Evolutionary conservation across 2,113 vertebrate species (phyloP), one percentile per base, ranked within the genome.

Genomic region (Chitala chitala): DNA sequence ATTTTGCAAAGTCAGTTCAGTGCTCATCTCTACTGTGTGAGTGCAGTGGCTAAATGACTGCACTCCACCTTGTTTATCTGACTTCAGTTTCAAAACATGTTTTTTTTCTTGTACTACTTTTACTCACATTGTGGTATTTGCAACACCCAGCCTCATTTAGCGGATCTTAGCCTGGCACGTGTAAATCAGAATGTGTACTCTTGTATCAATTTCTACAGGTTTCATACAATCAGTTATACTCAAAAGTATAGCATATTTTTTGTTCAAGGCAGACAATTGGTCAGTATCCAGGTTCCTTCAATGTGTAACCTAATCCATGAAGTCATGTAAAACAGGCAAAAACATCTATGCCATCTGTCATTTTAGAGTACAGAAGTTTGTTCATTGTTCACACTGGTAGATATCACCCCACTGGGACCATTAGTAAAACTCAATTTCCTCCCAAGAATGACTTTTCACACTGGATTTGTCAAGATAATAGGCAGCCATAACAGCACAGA

Each of bases 31-130:
- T n/a, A 3, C 15, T 5, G 20, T 4, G 51, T 38, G n/a, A 36
- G 5, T 20, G 8, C 20, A 31, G 6, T 22, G n/a, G 58, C 13
- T n/a, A 63, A 50, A 44, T 61, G 29, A 73, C 42, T 58, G 5
- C 36, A 17, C 38, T 29, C 70, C 53, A 33, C 44, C 42, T 26
- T 3, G 29, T 46, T 31, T 31, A 8, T 29, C n/a, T 46, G 13
- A 72, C 46, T 72, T 59, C 54, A 44, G n/a, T 72, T 29, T 61
- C 40, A 48, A 53, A 33, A 42, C 38, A 26, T 29, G 20, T 59
- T 48, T 61, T 3, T 64, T 54, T 46, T 72, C 33, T 29, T 58
- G 2, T 26, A 24, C 12, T 26, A 29, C 63, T 10, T 65, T 38
- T 13, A 42, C 36, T n/a, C n/a, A 36, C 63, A 42, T n/a, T 68